Evolutionary conservation across 2,888 invertebrate genomes (phyloP).

Genomic region (Cephonodes hylas): DNA sequence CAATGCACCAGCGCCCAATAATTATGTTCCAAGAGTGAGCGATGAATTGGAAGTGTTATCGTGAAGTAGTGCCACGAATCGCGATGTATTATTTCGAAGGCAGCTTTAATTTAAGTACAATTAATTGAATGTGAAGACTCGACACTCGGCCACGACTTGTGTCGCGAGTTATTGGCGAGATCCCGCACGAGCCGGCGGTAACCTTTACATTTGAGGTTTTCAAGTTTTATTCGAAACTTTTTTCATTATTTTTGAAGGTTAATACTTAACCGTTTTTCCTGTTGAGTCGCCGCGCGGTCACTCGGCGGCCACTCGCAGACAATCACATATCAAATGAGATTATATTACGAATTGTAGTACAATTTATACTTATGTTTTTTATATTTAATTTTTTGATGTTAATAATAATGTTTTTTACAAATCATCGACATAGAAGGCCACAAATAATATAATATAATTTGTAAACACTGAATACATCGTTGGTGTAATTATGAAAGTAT

Average conservation of each 20-base stretch:
- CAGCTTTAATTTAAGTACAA: slow-evolving; percentile 9
- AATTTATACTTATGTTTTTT: slow-evolving; percentile 5
- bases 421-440: not conserved
- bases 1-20: no score
- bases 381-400: not conserved
- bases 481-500: not conserved
- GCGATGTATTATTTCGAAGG: not conserved
- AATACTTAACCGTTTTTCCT: not conserved
- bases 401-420: not conserved
- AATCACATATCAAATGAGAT: slow-evolving; percentile 1
- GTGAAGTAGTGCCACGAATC: not conserved
- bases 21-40: no score
- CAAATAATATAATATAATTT: not conserved
- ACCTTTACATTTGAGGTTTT: not conserved
- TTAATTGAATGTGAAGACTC: not conserved
- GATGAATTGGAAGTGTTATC: not conserved
- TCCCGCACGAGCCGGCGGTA: no score
- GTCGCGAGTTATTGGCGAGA: no score
- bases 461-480: not conserved
- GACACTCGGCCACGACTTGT: not conserved
- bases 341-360: slow-evolving; percentile 1
- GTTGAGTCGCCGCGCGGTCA: not conserved
- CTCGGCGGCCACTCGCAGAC: not conserved
- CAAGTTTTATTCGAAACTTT: not conserved
- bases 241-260: not conserved